Conservation (phyloP, 2,888 invertebrate species). For the Prosapia bicincta region DNA sequence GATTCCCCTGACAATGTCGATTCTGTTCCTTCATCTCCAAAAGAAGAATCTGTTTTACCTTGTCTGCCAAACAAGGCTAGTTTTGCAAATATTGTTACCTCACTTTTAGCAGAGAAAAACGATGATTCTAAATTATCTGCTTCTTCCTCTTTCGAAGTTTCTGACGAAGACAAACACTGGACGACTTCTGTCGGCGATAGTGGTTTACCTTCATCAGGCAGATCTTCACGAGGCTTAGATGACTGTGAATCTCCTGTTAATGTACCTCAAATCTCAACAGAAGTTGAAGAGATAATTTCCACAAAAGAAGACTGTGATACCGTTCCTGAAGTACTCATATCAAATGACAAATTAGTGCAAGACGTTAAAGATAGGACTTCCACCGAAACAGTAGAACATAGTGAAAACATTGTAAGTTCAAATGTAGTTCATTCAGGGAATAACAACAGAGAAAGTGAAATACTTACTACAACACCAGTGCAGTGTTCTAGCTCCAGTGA, state of each 20-base stretch:
- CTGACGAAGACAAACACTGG: slow-evolving; percentile 20
- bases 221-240: slow-evolving; percentile 25
- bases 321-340: neutral
- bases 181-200: slow-evolving; percentile 24
- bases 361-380: neutral
- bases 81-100: slow-evolving; percentile 19
- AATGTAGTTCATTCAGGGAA: neutral
- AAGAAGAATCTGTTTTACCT: neutral
- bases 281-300: neutral
- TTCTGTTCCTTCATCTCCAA: slow-evolving; percentile 3
- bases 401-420: neutral
- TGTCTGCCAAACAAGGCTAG: neutral
- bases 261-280: neutral
- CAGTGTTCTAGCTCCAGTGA: neutral
- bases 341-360: neutral
- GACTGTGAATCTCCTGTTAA: slow-evolving; percentile 16
- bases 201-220: slow-evolving; percentile 24
- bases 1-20: neutral
- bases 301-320: neutral
- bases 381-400: neutral
- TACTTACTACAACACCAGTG: neutral
- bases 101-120: slow-evolving; percentile 15
- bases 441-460: neutral
- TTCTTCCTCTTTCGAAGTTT: slow-evolving; percentile 24
- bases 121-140: slow-evolving; percentile 23